Conservation (phyloP, 2,797 vertebrate species). For the Coendou prehensilis region DNA sequence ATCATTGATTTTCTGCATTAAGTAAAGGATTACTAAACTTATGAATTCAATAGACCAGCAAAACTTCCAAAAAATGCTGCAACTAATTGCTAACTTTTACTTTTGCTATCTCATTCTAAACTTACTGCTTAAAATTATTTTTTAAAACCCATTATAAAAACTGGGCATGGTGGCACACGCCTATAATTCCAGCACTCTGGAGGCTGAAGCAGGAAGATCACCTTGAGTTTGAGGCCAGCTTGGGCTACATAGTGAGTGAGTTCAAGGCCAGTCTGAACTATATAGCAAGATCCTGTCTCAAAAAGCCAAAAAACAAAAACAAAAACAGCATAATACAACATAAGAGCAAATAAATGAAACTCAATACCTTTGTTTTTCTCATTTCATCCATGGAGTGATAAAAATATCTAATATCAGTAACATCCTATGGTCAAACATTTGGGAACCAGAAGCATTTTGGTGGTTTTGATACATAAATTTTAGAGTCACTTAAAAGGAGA, state of each 20-base stretch:
- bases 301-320: not conserved
- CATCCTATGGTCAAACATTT: not conserved
- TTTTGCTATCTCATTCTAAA: constrained; percentile 56
- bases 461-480: not conserved
- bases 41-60: constrained; percentile 44
- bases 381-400: constrained; percentile 7
- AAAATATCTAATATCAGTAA: not conserved
- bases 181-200: not conserved
- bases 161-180: not conserved
- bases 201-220: not conserved
- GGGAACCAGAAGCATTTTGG: not conserved
- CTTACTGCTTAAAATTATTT: constrained; percentile 20
- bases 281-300: not conserved
- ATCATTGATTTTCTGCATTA: not conserved
- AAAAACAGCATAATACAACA: not conserved
- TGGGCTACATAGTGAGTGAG: not conserved
- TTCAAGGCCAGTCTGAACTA: not conserved
- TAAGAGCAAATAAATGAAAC: not conserved
- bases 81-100: not conserved
- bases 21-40: constrained; percentile 45
- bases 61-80: not conserved
- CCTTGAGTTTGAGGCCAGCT: not conserved
- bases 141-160: not conserved
- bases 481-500: not conserved
- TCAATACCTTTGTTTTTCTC: constrained; percentile 51